Evolutionary conservation across 2,888 invertebrate species (phyloP), one percentile per base, ranked within the genome.

Genomic region (Yponomeuta cagnagella): DNA sequence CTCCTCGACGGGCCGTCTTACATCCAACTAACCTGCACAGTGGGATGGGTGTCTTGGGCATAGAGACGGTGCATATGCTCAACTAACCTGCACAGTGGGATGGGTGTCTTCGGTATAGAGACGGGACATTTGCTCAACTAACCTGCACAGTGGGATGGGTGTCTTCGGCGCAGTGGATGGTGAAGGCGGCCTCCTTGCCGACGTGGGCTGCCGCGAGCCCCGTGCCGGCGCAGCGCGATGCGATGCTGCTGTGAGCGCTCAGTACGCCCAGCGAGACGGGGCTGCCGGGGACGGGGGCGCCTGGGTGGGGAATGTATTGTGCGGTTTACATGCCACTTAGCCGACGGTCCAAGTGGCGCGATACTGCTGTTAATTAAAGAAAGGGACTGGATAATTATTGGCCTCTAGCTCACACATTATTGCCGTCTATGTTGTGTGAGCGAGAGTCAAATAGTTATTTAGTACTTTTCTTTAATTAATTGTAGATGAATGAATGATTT

Each of bases 161-260:
- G 67, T 93, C 93, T 70, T 93, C 92, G 0, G 82, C 89, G 74
- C 90, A 90, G 76, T 93, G 93, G 74, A 96, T 95, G 6, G 94
- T 95, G 78, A 96, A 95, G 5, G 94, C 95, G 12, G 95, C 94
- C 77, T 95, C 94, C 77, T 95, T 95, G 71, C 95, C 95, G 48
- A 95, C 94, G 80, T 95, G 94, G 70, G 95, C 95, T 63, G 93
- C 93, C 80, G 95, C 95, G 1, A 95, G 87, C 0, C 95, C 95
- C 67, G 94, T 94, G 68, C 95, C 95, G 2, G 93, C 93, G 48
- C 95, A 95, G 4, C 95, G 85, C 10, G 93, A 91, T 64, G 90
- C 92, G 10, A 88, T 85, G 43, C 92, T 88, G 65, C 86, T 84
- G 63, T 87, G 83, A 0, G 82, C 82, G 75, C 90, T 88, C 31